Evolutionary conservation across 2,888 invertebrate species (phyloP).

Genomic region (Chalcosyrphus nemorum): DNA sequence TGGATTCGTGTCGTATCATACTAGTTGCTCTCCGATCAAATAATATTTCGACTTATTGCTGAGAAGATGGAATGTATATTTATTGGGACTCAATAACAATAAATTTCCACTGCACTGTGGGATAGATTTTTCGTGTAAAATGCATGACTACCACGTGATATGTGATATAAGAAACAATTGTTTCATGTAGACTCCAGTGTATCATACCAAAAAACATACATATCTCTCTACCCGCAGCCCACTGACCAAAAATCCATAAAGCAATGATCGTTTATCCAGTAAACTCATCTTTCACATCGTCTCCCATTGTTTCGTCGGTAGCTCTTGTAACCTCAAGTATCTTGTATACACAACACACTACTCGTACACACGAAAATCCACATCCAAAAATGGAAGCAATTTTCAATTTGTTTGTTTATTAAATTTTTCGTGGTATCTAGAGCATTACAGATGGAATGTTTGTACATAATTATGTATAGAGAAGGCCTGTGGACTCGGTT

Average conservation of each 20-base stretch:
- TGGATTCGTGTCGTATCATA: no score
- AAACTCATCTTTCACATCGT: neutral
- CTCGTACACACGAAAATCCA: neutral
- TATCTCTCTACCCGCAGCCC: no score
- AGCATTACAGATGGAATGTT: constrained; percentile 49
- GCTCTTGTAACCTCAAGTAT: constrained; percentile 26
- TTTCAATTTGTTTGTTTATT: constrained; percentile 32
- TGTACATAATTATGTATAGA: constrained; percentile 44
- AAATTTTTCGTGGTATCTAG: constrained; percentile 47
- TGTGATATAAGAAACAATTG: no score
- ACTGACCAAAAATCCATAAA: neutral
- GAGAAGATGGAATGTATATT: no score
- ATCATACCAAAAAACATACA: no score
- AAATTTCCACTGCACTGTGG: no score
- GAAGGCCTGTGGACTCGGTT: constrained; percentile 7
- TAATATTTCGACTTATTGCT: no score
- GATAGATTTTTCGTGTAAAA: no score
- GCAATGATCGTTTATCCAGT: neutral
- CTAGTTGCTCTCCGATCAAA: no score
- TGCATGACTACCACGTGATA: no score
- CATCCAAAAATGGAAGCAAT: constrained; percentile 20
- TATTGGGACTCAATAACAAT: no score
- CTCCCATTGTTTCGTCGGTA: constrained; percentile 14
- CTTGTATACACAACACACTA: constrained; percentile 8
- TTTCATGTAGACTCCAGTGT: no score